Base-by-base conservation (phyloP, 2,113 vertebrate species). In the Oenanthe oenanthe region DNA sequence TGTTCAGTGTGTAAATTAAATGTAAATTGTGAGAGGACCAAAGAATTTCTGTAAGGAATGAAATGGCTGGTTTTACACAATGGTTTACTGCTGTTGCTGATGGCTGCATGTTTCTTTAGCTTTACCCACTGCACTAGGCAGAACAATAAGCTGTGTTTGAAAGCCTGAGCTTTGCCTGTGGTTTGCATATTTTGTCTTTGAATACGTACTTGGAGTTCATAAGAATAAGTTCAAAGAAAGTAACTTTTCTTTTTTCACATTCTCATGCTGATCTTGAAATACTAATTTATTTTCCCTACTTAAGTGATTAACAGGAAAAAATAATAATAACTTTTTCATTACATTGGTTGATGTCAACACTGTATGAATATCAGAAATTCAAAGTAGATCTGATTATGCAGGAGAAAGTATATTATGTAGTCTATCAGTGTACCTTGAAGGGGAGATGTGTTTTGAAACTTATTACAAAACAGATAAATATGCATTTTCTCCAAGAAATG, bases 331-430 rank as follows among this genome's bases (percentile, higher is more conserved):
- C 48, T 65, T 77, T 56, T 85, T 80, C 25, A 22, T 93, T 62
- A 38, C 8, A 21, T 8, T 80, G 29, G 13, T 75, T 79, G 25
- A 48, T 92, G 28, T 88, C 36, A 72, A 43, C 38, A 24, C 13
- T 45, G 32, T 54, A 20, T 62, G 56, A 92, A 71, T 53, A 85
- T 83, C 60, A 77, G 82, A 84, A 78, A 86, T 88, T 84, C 75
- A 71, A 74, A 95, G 40, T 25, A 82, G 66, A 48, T 73, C 56
- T 93, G 60, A 83, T 88, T 86, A 83, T 86, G 83, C 51, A 77
- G 78, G 71, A 65, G 50, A 50, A 77, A 70, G 36, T 56, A 4
- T 54, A 48, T 79, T 82, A 68, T 40, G 53, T 86, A 62, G 42
- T 82, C 82, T 79, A 0, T 61, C 2, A 1, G 40, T 88, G 63